These are phyloP conservation scores for Pseudomyrmex cubaensis DNA, from an alignment of 1,140 invertebrate species.

Conservation along the genomic window DNA sequence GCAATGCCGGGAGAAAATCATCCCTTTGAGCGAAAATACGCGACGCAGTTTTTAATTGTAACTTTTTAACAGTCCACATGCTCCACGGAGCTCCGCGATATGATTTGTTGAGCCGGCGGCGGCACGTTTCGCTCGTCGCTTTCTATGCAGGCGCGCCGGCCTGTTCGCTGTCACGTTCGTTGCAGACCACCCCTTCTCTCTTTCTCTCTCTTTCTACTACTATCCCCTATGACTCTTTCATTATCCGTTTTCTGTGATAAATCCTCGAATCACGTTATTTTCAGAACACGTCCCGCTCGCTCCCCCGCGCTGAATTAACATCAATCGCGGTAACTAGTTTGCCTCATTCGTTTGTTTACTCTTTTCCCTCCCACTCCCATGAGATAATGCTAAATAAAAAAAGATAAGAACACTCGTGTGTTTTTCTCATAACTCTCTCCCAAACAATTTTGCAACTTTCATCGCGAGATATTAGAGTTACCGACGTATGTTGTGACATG, in stretches of 20 bases:
- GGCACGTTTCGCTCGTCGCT: background rate
- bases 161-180: constrained; percentile 7
- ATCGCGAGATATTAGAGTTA: too few relatives aligned
- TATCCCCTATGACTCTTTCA: background rate
- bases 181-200: background rate
- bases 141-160: constrained; percentile 7
- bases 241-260: constrained; percentile 30
- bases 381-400: too few relatives aligned
- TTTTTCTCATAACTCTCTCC: too few relatives aligned
- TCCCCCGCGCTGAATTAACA: background rate
- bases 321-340: background rate
- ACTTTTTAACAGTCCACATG: constrained; percentile 11
- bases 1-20: background rate
- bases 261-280: constrained; percentile 1
- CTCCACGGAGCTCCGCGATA: background rate
- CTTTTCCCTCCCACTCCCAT: background rate
- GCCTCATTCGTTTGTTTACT: background rate
- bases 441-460: too few relatives aligned
- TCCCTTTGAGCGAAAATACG: background rate
- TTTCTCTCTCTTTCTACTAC: too few relatives aligned
- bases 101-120: constrained; percentile 3
- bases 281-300: background rate
- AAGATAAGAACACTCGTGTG: too few relatives aligned
- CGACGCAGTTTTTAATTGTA: constrained; percentile 17
- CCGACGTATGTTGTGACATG: background rate